Evolutionary conservation across 2,797 vertebrate species (phyloP).

Genomic region (Anguilla megastoma): DNA sequence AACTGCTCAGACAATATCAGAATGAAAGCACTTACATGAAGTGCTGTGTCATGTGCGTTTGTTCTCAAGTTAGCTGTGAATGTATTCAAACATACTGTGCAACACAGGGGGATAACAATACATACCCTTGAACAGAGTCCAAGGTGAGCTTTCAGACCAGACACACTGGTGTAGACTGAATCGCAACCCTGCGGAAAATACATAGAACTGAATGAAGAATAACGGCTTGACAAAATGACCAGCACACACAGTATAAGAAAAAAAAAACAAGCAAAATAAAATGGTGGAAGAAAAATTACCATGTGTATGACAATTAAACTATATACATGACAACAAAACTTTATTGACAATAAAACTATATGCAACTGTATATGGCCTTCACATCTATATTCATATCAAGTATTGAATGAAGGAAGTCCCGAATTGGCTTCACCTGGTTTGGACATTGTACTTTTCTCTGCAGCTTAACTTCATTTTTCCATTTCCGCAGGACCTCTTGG

Average conservation of each 20-base stretch:
- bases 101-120: background rate
- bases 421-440: constrained; percentile 79
- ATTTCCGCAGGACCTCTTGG: constrained; percentile 90
- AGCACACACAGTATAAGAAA: too few relatives aligned
- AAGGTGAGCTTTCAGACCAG: constrained; percentile 91
- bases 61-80: background rate
- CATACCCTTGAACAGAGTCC: constrained; percentile 86
- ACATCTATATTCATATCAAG: background rate
- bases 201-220: background rate
- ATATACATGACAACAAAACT: background rate
- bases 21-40: background rate
- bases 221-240: background rate
- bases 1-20: background rate
- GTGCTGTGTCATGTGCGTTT: background rate
- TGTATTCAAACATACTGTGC: background rate
- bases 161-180: constrained; percentile 87
- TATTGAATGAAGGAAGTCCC: background rate
- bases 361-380: background rate
- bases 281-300: background rate
- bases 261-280: background rate
- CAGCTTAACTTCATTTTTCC: constrained; percentile 92
- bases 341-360: background rate
- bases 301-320: background rate
- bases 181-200: constrained; percentile 65
- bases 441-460: constrained; percentile 89